Evolutionary conservation across 2,113 vertebrate species (phyloP), one percentile per base, ranked within the genome.

Genomic region (Oreocharis arfaki): DNA sequence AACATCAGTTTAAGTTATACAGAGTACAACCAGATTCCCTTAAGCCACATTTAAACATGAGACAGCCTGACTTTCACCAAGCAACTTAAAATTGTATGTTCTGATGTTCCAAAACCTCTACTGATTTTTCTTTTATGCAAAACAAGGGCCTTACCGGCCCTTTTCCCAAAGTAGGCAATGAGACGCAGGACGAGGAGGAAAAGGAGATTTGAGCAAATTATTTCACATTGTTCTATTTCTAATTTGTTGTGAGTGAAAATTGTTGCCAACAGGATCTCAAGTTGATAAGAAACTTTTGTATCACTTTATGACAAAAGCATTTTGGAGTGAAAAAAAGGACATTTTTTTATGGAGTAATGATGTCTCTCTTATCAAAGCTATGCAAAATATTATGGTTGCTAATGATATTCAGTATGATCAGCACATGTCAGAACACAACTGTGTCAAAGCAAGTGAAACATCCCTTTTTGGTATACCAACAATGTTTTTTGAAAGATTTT

Each of bases 401-500:
- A 92, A 87, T 78, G 75, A 55, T 53, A 75, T 79, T 95, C 76
- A 69, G 63, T 80, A 94, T 76, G 24, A 95, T 78, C 52, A 73
- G 6, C 49, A 70, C 61, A 69, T 78, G 41, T 95, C 78, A 90
- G 87, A 65, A 70, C 33, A 57, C n/a, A 37, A 47, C 57, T 73
- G 15, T 60, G 23, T 74, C 39, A 74, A 70, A 93, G 60, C n/a
- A 85, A 97, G 49, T 41, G 64, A 81, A 52, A 24, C 5, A 3
- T 44, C 27, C 13, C 13, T 47, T 75, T 81, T 50, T 53, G 7
- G 11, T 84, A 33, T 56, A 78, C 55, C 26, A 77, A n/a, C 6
- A 27, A 61, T 50, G 28, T 16, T 84, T 81, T 95, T 94, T 84
- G n/a, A 88, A 95, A 91, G 30, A 64, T 24, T 93, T 96, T 92